Conservation (phyloP, 2,888 invertebrate species). For the Lymantria monacha region DNA sequence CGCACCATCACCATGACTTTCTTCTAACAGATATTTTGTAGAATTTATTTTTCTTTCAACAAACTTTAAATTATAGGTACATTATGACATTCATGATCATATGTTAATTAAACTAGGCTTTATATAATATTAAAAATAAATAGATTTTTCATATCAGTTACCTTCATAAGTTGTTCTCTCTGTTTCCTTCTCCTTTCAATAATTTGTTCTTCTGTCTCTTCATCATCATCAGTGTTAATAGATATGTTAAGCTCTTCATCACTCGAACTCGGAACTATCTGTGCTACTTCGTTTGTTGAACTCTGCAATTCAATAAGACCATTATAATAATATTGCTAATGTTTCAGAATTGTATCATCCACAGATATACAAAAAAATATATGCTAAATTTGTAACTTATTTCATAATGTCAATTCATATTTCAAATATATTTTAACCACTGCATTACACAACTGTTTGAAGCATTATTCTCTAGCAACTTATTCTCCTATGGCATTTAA, state of each 20-base stretch:
- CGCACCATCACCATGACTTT: too few species aligned
- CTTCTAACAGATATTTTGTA: too few species aligned
- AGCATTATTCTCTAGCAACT: too few species aligned
- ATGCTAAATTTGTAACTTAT: not conserved
- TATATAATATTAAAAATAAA: too few species aligned
- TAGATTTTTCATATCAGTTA: slow-evolving; percentile 56
- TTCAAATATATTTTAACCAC: not conserved
- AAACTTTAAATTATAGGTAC: too few species aligned
- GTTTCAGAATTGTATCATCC: too few species aligned
- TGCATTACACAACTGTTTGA: too few species aligned
- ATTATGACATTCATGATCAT: too few species aligned
- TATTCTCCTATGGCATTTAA: too few species aligned
- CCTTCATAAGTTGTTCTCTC: slow-evolving; percentile 93
- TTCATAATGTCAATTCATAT: not conserved
- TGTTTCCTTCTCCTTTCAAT: slow-evolving; percentile 94
- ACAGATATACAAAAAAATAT: too few species aligned
- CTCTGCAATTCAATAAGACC: slow-evolving; percentile 61
- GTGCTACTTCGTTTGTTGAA: slow-evolving; percentile 90
- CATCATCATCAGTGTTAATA: slow-evolving; percentile 90
- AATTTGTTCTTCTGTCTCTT: slow-evolving; percentile 96
- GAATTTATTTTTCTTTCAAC: too few species aligned
- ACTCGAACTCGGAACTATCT: slow-evolving; percentile 85
- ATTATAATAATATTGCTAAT: not conserved
- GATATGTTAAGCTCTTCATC: slow-evolving; percentile 88
- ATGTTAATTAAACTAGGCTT: too few species aligned